Conservation (phyloP, 2,888 invertebrate species). For the Hypomecis punctinalis region DNA sequence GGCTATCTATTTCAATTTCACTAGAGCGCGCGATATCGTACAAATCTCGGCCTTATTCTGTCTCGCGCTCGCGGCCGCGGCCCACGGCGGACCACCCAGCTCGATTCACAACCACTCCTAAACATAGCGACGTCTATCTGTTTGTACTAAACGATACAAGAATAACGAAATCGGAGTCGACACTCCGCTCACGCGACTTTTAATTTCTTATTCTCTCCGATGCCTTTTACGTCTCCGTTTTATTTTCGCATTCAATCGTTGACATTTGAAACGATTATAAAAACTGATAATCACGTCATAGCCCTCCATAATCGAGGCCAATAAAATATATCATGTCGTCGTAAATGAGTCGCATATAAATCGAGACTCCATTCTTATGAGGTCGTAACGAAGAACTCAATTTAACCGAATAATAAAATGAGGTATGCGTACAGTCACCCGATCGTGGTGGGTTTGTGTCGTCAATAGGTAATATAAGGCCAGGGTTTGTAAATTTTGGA, state of each 20-base stretch:
- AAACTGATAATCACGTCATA: slow-evolving; percentile 65
- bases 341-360: slow-evolving; percentile 67
- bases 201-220: slow-evolving; percentile 38
- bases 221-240: slow-evolving; percentile 44
- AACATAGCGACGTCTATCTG: slow-evolving; percentile 74
- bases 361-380: slow-evolving; percentile 59
- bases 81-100: slow-evolving; percentile 77
- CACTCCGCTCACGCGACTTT: slow-evolving; percentile 40
- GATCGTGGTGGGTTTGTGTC: slow-evolving; percentile 50
- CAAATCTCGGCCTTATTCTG: slow-evolving; percentile 79
- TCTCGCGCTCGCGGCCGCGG: slow-evolving; percentile 56
- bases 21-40: slow-evolving; percentile 76
- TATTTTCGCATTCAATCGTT: slow-evolving; percentile 53
- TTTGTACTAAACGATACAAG: slow-evolving; percentile 69
- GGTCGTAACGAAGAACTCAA: slow-evolving; percentile 63
- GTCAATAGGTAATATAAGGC: slow-evolving; percentile 32
- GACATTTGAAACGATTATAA: slow-evolving; percentile 55
- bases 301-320: slow-evolving; percentile 51
- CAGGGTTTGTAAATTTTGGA: slow-evolving; percentile 50
- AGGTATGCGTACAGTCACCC: slow-evolving; percentile 54
- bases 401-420: slow-evolving; percentile 68
- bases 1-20: slow-evolving; percentile 80
- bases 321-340: slow-evolving; percentile 65
- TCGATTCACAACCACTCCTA: slow-evolving; percentile 71
- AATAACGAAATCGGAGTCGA: slow-evolving; percentile 65